Evolutionary conservation across 2,888 invertebrate species (phyloP).

Genomic region (Dynastes hyllus): DNA sequence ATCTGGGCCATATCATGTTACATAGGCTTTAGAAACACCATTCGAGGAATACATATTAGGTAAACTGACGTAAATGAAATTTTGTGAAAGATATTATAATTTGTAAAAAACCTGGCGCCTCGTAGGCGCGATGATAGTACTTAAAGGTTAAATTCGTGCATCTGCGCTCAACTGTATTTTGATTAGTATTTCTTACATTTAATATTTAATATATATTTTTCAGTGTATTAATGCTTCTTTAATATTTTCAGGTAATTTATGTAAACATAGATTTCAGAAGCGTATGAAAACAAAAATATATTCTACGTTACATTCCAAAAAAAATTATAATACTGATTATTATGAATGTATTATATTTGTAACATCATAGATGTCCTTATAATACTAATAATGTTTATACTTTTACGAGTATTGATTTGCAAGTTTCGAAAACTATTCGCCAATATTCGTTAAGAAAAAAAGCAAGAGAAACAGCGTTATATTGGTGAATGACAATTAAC

Average conservation of each 20-base stretch:
- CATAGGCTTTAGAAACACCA: too few species aligned
- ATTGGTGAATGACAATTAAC: neutral
- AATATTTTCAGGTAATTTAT: constrained; percentile 26
- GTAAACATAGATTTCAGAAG: constrained; percentile 52
- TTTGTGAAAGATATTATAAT: too few species aligned
- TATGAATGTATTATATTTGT: constrained; percentile 61
- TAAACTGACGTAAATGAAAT: too few species aligned
- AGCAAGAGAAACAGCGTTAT: neutral
- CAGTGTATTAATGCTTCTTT: neutral
- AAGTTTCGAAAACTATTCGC: constrained; percentile 7
- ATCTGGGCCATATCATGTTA: too few species aligned
- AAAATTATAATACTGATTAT: constrained; percentile 22
- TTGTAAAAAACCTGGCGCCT: too few species aligned
- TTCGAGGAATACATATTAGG: too few species aligned
- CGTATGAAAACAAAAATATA: constrained; percentile 53
- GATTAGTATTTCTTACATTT: too few species aligned
- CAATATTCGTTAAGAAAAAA: neutral
- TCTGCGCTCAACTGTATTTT: too few species aligned
- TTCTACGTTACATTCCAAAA: constrained; percentile 53
- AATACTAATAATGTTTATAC: constrained; percentile 52
- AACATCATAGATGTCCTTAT: constrained; percentile 61
- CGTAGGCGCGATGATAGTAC: too few species aligned
- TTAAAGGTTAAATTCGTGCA: too few species aligned
- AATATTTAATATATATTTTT: neutral
- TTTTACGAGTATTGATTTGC: constrained; percentile 35